A percentile compares a stretch with the other conserved stretches of the same genome.
phyloP scores from a whole-genome alignment of 2,113 vertebrate genomes.

The Collichthys lucidus region DNA sequence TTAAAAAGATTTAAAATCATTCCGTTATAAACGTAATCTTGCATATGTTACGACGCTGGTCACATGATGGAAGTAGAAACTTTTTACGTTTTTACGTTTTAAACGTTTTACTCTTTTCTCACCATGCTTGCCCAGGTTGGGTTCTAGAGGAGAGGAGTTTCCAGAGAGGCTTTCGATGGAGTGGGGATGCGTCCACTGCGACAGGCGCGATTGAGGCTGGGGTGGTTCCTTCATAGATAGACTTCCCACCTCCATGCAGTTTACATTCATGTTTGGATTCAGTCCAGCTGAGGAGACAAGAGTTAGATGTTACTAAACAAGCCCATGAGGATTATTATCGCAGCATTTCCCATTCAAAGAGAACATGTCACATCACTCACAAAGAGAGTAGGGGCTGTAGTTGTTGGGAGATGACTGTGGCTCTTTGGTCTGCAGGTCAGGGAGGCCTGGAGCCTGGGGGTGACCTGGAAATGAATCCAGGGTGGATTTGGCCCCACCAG shows the following conservation, averaged over 20 bases:
- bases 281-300: constrained; percentile 88
- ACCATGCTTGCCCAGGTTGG: constrained; percentile 95
- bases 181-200: constrained; percentile 98
- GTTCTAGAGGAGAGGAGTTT: constrained; percentile 92
- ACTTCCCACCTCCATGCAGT: constrained; percentile 93
- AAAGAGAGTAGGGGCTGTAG: constrained; percentile 94
- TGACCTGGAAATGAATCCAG: constrained; percentile 95
- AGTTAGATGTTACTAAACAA: constrained; percentile 13
- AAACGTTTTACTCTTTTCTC: too few species aligned
- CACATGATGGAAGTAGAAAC: background rate
- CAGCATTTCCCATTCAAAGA: background rate
- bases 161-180: constrained; percentile 93
- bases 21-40: background rate
- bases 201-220: constrained; percentile 97
- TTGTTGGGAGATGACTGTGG: constrained; percentile 94
- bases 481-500: constrained; percentile 92
- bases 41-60: background rate
- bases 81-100: too few species aligned
- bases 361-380: constrained; percentile 80
- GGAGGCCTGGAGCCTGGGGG: constrained; percentile 90
- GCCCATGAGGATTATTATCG: background rate
- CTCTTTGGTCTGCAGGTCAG: constrained; percentile 99
- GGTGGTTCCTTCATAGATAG: constrained; percentile 95
- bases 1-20: background rate
- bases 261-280: constrained; percentile 96